Percentiles rank a stretch among this genome's conserved stretches.
Evolutionary conservation across 2,113 vertebrate species (phyloP).

Genomic region (Indicator indicator): DNA sequence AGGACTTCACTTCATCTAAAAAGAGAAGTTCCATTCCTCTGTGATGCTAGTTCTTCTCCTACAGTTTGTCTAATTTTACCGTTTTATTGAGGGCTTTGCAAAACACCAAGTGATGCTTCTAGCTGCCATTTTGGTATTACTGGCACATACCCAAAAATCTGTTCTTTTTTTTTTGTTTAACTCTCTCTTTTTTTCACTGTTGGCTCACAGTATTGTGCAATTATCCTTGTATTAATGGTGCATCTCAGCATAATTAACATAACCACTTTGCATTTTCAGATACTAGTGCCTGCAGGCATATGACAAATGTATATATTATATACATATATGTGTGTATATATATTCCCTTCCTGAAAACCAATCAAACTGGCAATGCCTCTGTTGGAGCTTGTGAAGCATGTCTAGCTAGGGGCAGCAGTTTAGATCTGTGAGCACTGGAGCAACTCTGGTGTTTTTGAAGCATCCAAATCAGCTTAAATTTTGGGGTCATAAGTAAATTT

Average conservation of each 20-base stretch:
- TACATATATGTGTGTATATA: not conserved
- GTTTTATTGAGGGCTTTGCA: not conserved
- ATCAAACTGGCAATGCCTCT: rapidly evolving
- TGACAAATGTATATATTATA: not conserved
- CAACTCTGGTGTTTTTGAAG: rapidly evolving
- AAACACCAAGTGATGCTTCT: not conserved
- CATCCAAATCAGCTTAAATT: not conserved
- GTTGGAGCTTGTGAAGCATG: not conserved
- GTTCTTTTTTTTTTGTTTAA: not conserved
- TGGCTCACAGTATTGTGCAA: not conserved
- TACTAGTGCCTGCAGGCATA: not conserved
- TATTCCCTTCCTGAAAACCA: not conserved
- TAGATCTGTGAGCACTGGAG: not conserved
- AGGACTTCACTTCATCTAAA: not conserved
- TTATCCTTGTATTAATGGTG: not conserved
- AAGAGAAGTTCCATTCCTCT: not conserved
- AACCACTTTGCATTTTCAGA: not conserved
- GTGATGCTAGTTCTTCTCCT: not conserved
- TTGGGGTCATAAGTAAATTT: not conserved
- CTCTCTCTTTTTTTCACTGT: not conserved
- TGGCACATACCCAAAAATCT: not conserved
- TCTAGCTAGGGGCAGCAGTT: not conserved
- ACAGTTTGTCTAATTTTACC: not conserved
- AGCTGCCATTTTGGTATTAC: not conserved
- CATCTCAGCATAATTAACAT: not conserved